Evolutionary conservation across 1,140 invertebrate genomes (phyloP).

Genomic region (Rhyacophila brunnea): DNA sequence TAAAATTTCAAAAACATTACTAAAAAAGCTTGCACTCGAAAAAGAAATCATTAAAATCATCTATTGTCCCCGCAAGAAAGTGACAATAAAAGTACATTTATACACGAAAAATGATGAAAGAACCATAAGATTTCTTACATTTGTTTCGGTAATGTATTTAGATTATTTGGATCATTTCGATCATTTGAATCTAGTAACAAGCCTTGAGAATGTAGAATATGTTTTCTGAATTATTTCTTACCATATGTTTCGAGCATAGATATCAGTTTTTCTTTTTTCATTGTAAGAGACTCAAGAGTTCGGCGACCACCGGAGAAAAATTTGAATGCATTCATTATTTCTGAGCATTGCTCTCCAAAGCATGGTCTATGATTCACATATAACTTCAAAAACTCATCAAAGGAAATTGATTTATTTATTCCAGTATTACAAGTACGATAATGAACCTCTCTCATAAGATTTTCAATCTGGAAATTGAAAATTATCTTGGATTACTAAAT

Average conservation of each 20-base stretch:
- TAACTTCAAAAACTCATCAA: slow-evolving; percentile 16
- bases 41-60: too few species aligned
- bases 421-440: slow-evolving; percentile 8
- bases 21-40: too few species aligned
- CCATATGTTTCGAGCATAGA: slow-evolving; percentile 2
- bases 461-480: slow-evolving; percentile 12
- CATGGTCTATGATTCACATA: slow-evolving; percentile 16
- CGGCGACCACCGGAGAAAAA: not conserved
- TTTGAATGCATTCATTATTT: slow-evolving; percentile 10
- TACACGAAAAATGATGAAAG: too few species aligned
- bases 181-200: too few species aligned
- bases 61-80: too few species aligned
- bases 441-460: slow-evolving; percentile 10
- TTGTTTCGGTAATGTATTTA: too few species aligned
- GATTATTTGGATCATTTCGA: too few species aligned
- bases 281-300: not conserved
- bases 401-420: slow-evolving; percentile 9
- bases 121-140: too few species aligned
- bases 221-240: not conserved
- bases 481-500: not conserved
- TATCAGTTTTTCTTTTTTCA: slow-evolving; percentile 10
- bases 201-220: too few species aligned
- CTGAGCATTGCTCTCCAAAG: slow-evolving; percentile 6
- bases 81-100: too few species aligned
- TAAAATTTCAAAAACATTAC: too few species aligned